A percentile compares a stretch with the other conserved stretches of the same genome.
phyloP scores from a whole-genome alignment of 2,888 invertebrate species.

The Microctonus aethiopoides region DNA sequence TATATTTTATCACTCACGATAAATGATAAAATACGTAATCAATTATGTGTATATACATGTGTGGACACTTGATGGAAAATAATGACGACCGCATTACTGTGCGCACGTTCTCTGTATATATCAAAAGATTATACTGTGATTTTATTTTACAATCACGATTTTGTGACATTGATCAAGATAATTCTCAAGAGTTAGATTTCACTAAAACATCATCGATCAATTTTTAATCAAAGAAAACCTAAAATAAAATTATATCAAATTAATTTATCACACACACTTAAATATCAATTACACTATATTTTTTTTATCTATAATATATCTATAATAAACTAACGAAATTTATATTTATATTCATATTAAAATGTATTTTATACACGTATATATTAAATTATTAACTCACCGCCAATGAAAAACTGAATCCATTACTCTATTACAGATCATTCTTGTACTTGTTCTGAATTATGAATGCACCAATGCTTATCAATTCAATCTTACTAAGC shows the following conservation, averaged over 20 bases:
- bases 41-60: neutral
- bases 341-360: no score
- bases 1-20: neutral
- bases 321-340: neutral
- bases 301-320: neutral
- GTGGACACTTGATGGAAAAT: neutral
- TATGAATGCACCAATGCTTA: constrained; percentile 33
- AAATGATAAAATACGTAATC: constrained; percentile 4
- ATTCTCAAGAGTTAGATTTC: neutral
- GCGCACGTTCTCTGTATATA: neutral
- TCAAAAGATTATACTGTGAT: neutral
- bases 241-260: neutral
- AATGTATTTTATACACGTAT: neutral
- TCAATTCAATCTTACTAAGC: constrained; percentile 43
- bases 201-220: neutral
- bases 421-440: constrained; percentile 41
- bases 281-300: no score
- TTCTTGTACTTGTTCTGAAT: constrained; percentile 38
- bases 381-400: constrained; percentile 25
- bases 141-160: neutral
- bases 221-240: neutral
- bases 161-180: neutral
- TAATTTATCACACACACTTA: neutral
- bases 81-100: neutral
- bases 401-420: constrained; percentile 20